Evolutionary conservation across 1,140 invertebrate species (phyloP), one percentile per base, ranked within the genome.

Genomic region (Leptopilina boulardi): DNA sequence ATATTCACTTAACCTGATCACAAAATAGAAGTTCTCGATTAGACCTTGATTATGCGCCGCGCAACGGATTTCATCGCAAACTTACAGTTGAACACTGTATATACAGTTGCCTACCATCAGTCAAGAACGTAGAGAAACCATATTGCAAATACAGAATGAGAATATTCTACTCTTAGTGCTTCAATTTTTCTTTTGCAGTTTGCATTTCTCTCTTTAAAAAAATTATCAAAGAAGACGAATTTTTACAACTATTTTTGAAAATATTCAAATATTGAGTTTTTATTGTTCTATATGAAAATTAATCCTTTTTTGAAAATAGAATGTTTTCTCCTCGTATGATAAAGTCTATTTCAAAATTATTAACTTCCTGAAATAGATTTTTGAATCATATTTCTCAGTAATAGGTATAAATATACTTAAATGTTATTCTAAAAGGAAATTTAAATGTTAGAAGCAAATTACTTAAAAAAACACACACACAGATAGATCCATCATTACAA

Each of bases 271-370:
- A 19, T 59, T 23, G 19, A 26, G 9, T 26, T 11, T 23, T 34
- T 34, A 59, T 59, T 59, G 19, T 59, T 19, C 41, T 23, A 44
- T 47, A 4, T 23, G 26, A 47, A 71, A 71, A 34, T 42, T 34
- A 13, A 71, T 71, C 18, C 13, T 19, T 70, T 30, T 59, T 78
- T 83, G 71, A 80, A 83, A 83, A 83, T 81, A 83, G 79, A 77
- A 56, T 59, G 75, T 73, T 74, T 82, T 78, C 75, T 73, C 75
- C 72, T 78, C 77, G 70, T 79, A 73, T 74, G 79, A 73, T 72
- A 73, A 73, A 70, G 71, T 81, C 75, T 81, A 81, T 83, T 83
- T 83, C 71, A 75, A 80, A 73, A 70, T 78, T 77, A 80, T 73
- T 71, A 70, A 73, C 70, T 78, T 77, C 79, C 77, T 38, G 54